Percentiles rank a stretch among this genome's conserved stretches.
Evolutionary conservation across 2,113 vertebrate genomes (phyloP).

Genomic region (Danio rerio): GRCz12tu NC_133193.1:13180001-13180500

Average conservation of each 20-base stretch:
- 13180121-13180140: not conserved
- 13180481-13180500: no score
- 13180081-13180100: constrained; percentile 12
- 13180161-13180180: not conserved
- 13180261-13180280: not conserved
- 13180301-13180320: no score
- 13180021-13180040: constrained; percentile 51
- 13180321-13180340: no score
- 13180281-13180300: no score
- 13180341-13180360: no score
- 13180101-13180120: not conserved
- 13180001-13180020: constrained; percentile 46
- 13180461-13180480: no score
- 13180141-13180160: not conserved
- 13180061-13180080: constrained; percentile 37
- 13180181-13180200: not conserved
- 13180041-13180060: constrained; percentile 52
- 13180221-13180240: not conserved
- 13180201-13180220: not conserved
- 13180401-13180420: no score
- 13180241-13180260: not conserved
- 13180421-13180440: no score
- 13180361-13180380: no score
- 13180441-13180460: no score
- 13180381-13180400: no score